Percentiles rank a stretch among this genome's conserved stretches.
phyloP scores from a whole-genome alignment of 1,140 invertebrate genomes.

The Periplaneta americana region DNA sequence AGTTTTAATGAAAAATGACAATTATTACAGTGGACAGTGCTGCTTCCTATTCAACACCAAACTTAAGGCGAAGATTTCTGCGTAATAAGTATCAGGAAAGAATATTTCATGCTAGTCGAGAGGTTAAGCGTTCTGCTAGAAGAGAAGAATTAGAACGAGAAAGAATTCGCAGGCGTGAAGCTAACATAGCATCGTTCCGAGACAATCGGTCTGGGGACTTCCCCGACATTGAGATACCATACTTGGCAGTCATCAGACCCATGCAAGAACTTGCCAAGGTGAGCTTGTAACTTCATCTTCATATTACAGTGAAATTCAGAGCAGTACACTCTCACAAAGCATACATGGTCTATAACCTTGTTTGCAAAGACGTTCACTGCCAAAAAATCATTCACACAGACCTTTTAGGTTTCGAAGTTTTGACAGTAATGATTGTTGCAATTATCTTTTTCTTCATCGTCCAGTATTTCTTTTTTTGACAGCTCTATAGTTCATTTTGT shows the following conservation, averaged over 20 bases:
- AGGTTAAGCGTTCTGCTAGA: slow-evolving; percentile 35
- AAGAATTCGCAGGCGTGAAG: slow-evolving; percentile 35
- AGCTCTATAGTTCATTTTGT: too few relatives aligned
- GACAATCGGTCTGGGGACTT: slow-evolving; percentile 62
- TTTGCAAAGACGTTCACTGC: too few relatives aligned
- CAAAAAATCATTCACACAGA: too few relatives aligned
- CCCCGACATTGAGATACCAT: slow-evolving; percentile 62
- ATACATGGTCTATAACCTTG: too few relatives aligned
- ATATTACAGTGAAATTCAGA: too few relatives aligned
- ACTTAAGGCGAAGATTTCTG: slow-evolving; percentile 37
- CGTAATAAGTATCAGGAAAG: slow-evolving; percentile 35
- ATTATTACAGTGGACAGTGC: neutral
- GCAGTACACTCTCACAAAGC: too few relatives aligned
- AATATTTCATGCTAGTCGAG: slow-evolving; percentile 38
- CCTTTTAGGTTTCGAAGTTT: too few relatives aligned
- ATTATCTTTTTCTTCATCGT: too few relatives aligned
- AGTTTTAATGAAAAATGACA: neutral
- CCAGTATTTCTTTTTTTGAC: too few relatives aligned
- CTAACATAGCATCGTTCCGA: slow-evolving; percentile 43
- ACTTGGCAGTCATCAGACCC: slow-evolving; percentile 52
- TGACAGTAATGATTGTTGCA: too few relatives aligned
- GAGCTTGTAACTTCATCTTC: too few relatives aligned
- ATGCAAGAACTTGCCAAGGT: slow-evolving; percentile 52
- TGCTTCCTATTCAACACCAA: neutral
- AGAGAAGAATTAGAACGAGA: slow-evolving; percentile 37